Evolutionary conservation across 1,140 invertebrate species (phyloP), one percentile per base, ranked within the genome.

Genomic region (Bombus huntii): DNA sequence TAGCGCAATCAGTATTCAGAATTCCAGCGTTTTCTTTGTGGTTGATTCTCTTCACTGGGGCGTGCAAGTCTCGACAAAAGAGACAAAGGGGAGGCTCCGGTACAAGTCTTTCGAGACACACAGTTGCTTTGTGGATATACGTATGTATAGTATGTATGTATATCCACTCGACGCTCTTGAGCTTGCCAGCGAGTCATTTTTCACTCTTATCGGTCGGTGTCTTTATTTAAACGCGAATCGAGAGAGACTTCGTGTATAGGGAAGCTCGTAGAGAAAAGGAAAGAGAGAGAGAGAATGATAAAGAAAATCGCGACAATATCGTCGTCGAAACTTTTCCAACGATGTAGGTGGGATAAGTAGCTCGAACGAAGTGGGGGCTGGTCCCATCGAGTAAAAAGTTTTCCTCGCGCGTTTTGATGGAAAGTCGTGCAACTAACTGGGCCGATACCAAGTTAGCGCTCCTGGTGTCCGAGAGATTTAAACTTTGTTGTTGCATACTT

Each of bases 381-480:
- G 88, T 89, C 83, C 70, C 81, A 39, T 77, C 44, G 18, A 83
- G 87, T 83, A 75, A n/a, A 90, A 93, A 93, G 84, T 93, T 92
- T 88, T 78, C 75, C 90, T 87, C 91, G 86, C 87, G 87, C 91
- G 91, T 75, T 91, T 90, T 31, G 92, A 93, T 91, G 87, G 90
- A 88, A 88, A 88, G n/a, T 81, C 88, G 85, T 73, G 88, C 84
- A 85, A 53, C 82, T 86, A 87, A 89, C 90, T 80, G 74, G 72
- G 44, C 89, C 84, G 92, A 94, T 94, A 94, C 79, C 77, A 91
- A 93, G 89, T 94, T 93, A 80, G 82, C 91, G 85, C 83, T 79
- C 87, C 78, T 34, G 34, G 88, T 82, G 89, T 92, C 92, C 85
- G 68, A 86, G 85, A 88, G 91, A 93, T 93, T 92, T 89, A 89